Evolutionary conservation across 2,113 vertebrate species (phyloP).

Genomic region (Notechis scutatus): DNA sequence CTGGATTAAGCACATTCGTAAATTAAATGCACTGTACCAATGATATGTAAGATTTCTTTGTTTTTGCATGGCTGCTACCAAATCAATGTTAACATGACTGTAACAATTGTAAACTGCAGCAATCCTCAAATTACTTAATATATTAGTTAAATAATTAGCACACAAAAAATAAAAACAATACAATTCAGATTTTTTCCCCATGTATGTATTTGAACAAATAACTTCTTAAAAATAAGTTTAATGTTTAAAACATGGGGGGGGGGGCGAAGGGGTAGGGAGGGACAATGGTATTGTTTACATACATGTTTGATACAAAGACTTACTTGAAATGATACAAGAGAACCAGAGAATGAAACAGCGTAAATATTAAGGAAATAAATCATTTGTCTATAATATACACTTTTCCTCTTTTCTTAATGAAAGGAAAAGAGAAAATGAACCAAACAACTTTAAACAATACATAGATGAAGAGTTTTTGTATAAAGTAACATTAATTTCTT

Average conservation of each 20-base stretch:
- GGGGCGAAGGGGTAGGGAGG: accelerated
- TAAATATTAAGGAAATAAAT: not conserved
- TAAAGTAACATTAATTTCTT: not conserved
- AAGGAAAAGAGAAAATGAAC: not conserved
- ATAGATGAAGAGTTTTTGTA: not conserved
- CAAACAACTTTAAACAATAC: not conserved
- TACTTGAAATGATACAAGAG: not conserved
- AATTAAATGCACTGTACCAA: not conserved
- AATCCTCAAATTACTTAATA: not conserved
- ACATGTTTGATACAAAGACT: accelerated
- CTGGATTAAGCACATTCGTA: not conserved
- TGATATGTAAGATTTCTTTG: not conserved
- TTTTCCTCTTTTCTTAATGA: not conserved
- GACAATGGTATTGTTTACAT: not conserved
- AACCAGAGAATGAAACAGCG: not conserved
- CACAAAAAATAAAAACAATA: not conserved
- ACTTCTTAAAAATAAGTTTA: not conserved
- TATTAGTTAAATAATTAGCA: not conserved
- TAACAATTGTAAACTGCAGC: not conserved
- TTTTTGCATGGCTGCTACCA: not conserved
- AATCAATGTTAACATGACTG: not conserved
- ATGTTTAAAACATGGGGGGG: not conserved
- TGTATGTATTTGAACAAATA: not conserved
- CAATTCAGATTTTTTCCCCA: not conserved
- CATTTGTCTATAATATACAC: not conserved